Evolutionary conservation across 2,888 invertebrate species (phyloP).

Genomic region (Ormyrus rosae): DNA sequence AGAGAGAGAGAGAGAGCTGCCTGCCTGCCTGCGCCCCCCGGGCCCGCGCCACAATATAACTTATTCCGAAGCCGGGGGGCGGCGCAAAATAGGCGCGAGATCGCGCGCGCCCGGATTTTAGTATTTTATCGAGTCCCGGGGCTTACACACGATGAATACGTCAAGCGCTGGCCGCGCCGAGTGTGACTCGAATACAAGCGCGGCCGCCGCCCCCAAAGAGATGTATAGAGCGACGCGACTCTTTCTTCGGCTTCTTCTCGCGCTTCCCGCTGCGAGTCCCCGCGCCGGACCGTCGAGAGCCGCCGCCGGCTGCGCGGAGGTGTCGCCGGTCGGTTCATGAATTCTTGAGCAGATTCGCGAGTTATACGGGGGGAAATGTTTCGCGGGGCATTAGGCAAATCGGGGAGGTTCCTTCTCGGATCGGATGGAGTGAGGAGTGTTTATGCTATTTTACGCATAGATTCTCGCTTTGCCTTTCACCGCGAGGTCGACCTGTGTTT

Average conservation of each 20-base stretch:
- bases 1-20: conserved; percentile 58
- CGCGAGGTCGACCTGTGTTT: too few species aligned
- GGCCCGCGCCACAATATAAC: conserved; percentile 72
- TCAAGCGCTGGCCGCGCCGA: conserved; percentile 63
- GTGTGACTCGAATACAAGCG: conserved; percentile 73
- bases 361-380: too few species aligned
- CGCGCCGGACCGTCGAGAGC: not conserved
- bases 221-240: too few species aligned
- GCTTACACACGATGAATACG: conserved; percentile 74
- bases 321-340: too few species aligned
- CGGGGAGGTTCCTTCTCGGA: too few species aligned
- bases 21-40: not conserved
- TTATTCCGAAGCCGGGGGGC: conserved; percentile 66
- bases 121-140: conserved; percentile 74
- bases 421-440: too few species aligned
- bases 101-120: conserved; percentile 56
- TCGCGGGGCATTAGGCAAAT: too few species aligned
- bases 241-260: conserved; percentile 4
- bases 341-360: too few species aligned
- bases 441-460: too few species aligned
- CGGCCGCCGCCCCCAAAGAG: not conserved
- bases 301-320: too few species aligned
- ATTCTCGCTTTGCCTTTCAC: too few species aligned
- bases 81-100: conserved; percentile 68
- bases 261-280: not conserved